Conservation (phyloP, 2,113 vertebrate species). For the Halcyon senegalensis region DNA sequence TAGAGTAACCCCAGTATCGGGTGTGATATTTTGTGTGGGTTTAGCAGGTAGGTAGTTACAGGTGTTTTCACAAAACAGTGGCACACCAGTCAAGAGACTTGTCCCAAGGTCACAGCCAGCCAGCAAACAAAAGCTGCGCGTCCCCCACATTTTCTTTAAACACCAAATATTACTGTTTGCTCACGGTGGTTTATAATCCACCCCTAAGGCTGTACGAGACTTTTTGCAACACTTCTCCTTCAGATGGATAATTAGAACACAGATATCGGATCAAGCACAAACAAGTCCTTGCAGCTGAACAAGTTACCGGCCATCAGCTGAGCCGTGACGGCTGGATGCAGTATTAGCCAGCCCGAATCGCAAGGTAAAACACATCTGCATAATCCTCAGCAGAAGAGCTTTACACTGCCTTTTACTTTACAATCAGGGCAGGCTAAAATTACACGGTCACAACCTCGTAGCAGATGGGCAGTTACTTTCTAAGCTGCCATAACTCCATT, state of each 20-base stretch:
- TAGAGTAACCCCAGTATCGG: background rate
- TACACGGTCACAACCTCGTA: conserved; percentile 29
- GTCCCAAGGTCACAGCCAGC: conserved; percentile 19
- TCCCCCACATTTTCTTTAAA: background rate
- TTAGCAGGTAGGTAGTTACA: background rate
- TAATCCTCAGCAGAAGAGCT: conserved; percentile 54
- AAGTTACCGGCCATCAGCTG: background rate
- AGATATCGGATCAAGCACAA: conserved; percentile 5
- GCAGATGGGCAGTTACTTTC: conserved; percentile 16
- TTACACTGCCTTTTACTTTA: conserved; percentile 6
- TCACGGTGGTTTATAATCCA: background rate
- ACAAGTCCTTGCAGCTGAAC: conserved; percentile 36
- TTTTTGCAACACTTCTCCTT: background rate
- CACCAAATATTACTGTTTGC: background rate
- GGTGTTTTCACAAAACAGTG: background rate
- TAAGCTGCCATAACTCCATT: conserved; percentile 15
- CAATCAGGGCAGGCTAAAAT: conserved; percentile 59
- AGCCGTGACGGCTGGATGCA: background rate
- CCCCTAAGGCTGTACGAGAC: background rate
- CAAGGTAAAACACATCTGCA: conserved; percentile 48
- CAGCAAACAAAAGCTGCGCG: background rate
- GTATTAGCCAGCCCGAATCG: background rate
- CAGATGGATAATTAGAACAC: background rate
- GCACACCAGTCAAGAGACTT: background rate
- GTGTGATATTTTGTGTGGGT: background rate